Evolutionary conservation across 2,113 vertebrate genomes (phyloP), one percentile per base, ranked within the genome.

Genomic region (Neogobius melanostomus): DNA sequence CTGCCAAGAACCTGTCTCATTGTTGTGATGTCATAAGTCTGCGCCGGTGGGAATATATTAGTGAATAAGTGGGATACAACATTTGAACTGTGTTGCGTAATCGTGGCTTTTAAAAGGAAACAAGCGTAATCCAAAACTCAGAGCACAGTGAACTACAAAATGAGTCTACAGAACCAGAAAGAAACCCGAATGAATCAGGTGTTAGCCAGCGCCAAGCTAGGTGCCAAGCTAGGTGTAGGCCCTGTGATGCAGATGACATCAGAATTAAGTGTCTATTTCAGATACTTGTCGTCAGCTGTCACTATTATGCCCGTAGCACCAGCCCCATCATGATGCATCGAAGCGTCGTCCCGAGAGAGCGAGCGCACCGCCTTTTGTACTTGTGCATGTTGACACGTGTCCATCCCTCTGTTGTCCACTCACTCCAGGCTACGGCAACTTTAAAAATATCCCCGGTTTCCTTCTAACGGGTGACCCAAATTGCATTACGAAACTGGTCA

Each of bases 361-460:
- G 10, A 7, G 1, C 49, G 8, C 11, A 21, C 6, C 11, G 53
- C 17, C 3, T 56, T 56, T 36, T 59, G 64, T 50, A 51, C 45
- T 65, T 49, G 42, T 16, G 56, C 50, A 45, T 16, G 69, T 79
- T 60, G 69, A 79, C 82, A 80, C 69, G 8, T 48, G 63, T 47
- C 59, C 47, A 11, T 56, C 53, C 6, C 44, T 65, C 83, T 73
- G 11, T 44, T 51, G 44, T 49, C 52, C 17, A 68, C 68, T 69
- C 56, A 75, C 83, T 81, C 67, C 64, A 52, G 84, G 86, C 83
- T 71, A 45, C 79, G 75, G 54, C 42, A 11, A 16, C 28, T 60
- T 72, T 36, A 36, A 80, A 83, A 82, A 84, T 81, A 84, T 72
- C 74, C n/a, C 64, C 7, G 28, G 28, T 11, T 36, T 16, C 48